A percentile compares a stretch with the other conserved stretches of the same genome.
Evolutionary conservation across 2,113 vertebrate genomes (phyloP).

Genomic region (Apus apus): DNA sequence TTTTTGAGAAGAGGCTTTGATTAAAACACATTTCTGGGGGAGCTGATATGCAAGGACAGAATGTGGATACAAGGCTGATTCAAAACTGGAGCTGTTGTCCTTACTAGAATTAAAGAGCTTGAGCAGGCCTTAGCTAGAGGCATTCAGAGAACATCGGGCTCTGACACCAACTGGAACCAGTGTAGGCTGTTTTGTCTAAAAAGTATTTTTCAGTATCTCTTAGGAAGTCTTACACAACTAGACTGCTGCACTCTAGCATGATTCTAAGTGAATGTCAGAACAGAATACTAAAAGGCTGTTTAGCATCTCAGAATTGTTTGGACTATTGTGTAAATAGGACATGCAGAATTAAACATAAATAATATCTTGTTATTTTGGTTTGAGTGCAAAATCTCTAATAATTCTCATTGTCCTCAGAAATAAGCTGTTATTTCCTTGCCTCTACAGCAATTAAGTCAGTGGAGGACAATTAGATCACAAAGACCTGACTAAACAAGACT

Average conservation of each 20-base stretch:
- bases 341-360: background rate
- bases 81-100: background rate
- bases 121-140: background rate
- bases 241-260: background rate
- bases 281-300: background rate
- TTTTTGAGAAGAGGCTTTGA: constrained; percentile 26
- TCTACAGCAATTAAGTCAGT: background rate
- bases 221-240: background rate
- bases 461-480: background rate
- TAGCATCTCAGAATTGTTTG: background rate
- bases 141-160: background rate
- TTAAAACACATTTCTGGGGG: constrained; percentile 3
- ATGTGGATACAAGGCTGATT: background rate
- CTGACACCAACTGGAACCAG: background rate
- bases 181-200: background rate
- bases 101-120: background rate
- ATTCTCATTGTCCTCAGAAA: background rate
- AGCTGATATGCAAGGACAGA: background rate
- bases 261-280: background rate
- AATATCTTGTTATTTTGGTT: background rate
- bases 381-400: background rate
- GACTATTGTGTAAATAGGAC: background rate
- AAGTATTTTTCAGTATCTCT: background rate
- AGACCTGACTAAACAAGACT: background rate
- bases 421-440: background rate